These are phyloP conservation scores for Forbesichthys papilliferus DNA, from an alignment of 2,113 vertebrate genomes.

Conservation along the genomic window DNA sequence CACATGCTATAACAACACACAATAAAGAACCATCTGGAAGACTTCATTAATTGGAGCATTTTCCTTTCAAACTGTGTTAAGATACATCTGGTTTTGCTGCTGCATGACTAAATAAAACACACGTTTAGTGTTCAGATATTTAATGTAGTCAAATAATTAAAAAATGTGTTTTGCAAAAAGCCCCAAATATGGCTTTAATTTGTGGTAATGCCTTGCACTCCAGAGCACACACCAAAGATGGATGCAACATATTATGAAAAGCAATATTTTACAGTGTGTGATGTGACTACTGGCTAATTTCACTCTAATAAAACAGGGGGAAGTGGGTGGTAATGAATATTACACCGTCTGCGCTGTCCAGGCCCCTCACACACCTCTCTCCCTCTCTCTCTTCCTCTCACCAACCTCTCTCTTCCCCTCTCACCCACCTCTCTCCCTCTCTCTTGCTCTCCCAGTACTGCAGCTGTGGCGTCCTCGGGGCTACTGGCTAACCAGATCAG, in stretches of 20 bases:
- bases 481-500: slow-evolving; percentile 73
- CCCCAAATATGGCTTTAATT: slow-evolving; percentile 1
- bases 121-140: not conserved
- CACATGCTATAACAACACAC: slow-evolving; percentile 22
- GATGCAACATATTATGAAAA: slow-evolving; percentile 32
- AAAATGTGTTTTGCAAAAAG: slow-evolving; percentile 49
- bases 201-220: slow-evolving; percentile 27
- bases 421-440: slow-evolving; percentile 31
- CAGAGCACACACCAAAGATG: slow-evolving; percentile 16
- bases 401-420: slow-evolving; percentile 24
- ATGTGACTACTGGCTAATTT: slow-evolving; percentile 67
- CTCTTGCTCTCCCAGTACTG: slow-evolving; percentile 29
- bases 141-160: slow-evolving; percentile 24
- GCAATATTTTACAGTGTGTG: slow-evolving; percentile 62
- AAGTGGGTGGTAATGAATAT: slow-evolving; percentile 67
- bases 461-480: slow-evolving; percentile 72
- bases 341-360: slow-evolving; percentile 62
- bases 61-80: slow-evolving; percentile 44
- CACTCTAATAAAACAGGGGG: slow-evolving; percentile 59
- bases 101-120: not conserved
- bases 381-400: slow-evolving; percentile 24
- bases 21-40: slow-evolving; percentile 58
- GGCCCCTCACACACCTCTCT: slow-evolving; percentile 8
- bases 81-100: slow-evolving; percentile 41
- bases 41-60: slow-evolving; percentile 46